These are phyloP conservation scores for Anoplius nigerrimus DNA, from an alignment of 2,888 invertebrate genomes.

Conservation along the genomic window DNA sequence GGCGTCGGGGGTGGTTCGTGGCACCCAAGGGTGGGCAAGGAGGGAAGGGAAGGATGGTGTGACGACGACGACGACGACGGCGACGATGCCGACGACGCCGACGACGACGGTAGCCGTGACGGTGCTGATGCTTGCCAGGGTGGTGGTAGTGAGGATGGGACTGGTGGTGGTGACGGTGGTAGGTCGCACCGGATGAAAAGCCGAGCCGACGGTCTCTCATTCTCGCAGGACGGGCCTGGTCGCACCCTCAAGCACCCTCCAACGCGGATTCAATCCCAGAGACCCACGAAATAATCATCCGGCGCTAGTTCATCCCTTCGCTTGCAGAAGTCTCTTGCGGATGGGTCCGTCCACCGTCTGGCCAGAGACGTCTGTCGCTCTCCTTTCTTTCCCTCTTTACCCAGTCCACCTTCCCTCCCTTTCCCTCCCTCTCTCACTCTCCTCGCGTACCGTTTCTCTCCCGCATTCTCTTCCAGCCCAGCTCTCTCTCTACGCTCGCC, in stretches of 20 bases:
- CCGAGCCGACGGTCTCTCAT: conserved; percentile 63
- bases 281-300: conserved; percentile 72
- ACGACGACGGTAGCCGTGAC: conserved; percentile 28
- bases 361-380: conserved; percentile 47
- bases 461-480: too few species aligned
- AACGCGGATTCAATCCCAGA: conserved; percentile 71
- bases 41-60: conserved; percentile 2
- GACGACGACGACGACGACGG: conserved; percentile 21
- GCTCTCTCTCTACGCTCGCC: conserved; percentile 12
- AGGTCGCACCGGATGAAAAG: conserved; percentile 61
- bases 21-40: background rate
- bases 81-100: conserved; percentile 27
- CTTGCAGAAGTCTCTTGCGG: conserved; percentile 66
- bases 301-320: conserved; percentile 66
- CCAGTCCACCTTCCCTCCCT: conserved; percentile 16
- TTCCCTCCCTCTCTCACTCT: conserved; percentile 12
- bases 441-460: too few species aligned
- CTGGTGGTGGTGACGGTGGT: conserved; percentile 22
- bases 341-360: conserved; percentile 57
- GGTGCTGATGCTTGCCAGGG: conserved; percentile 12
- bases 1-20: conserved; percentile 11
- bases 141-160: background rate
- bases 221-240: conserved; percentile 60
- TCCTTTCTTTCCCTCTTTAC: conserved; percentile 30
- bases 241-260: conserved; percentile 70